Percentiles rank a stretch among this genome's conserved stretches.
These are phyloP conservation scores for Danio aesculapii DNA, from an alignment of 2,797 vertebrate species.

Conservation along the genomic window DNA sequence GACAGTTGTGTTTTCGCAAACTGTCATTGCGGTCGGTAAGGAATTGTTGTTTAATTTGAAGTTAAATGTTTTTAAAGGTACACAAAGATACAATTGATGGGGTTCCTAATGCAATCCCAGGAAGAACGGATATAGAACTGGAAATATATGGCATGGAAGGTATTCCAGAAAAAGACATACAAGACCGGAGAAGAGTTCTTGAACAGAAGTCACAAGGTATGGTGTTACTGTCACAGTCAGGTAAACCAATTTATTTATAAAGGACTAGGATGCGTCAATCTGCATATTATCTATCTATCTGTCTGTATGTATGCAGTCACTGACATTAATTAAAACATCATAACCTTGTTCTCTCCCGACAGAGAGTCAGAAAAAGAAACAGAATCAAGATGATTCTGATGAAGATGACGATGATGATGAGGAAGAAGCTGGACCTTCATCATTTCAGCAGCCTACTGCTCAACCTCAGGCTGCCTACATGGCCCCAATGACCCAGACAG, in stretches of 20 bases:
- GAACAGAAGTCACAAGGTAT: conserved; percentile 98
- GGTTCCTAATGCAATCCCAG: conserved; percentile 98
- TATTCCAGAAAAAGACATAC: conserved; percentile 99
- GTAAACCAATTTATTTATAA: background rate
- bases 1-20: background rate
- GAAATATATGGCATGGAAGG: conserved; percentile 99
- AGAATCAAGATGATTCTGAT: conserved; percentile 93
- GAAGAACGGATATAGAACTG: conserved; percentile 95
- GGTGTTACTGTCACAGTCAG: background rate
- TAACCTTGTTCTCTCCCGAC: conserved; percentile 19
- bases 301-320: too few relatives aligned
- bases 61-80: conserved; percentile 78
- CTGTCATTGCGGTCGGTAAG: too few relatives aligned
- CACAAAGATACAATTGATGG: conserved; percentile 99
- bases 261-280: background rate
- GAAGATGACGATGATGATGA: conserved; percentile 89
- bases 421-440: conserved; percentile 91
- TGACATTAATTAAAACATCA: too few relatives aligned
- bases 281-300: too few relatives aligned
- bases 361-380: conserved; percentile 96
- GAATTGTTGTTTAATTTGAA: background rate
- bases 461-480: conserved; percentile 89
- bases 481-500: conserved; percentile 90
- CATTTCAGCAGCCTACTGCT: conserved; percentile 83
- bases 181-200: conserved; percentile 91